A percentile compares a stretch with the other conserved stretches of the same genome.
Conservation (phyloP, 2,113 vertebrate species). For the Glaucidium brasilianum region DNA sequence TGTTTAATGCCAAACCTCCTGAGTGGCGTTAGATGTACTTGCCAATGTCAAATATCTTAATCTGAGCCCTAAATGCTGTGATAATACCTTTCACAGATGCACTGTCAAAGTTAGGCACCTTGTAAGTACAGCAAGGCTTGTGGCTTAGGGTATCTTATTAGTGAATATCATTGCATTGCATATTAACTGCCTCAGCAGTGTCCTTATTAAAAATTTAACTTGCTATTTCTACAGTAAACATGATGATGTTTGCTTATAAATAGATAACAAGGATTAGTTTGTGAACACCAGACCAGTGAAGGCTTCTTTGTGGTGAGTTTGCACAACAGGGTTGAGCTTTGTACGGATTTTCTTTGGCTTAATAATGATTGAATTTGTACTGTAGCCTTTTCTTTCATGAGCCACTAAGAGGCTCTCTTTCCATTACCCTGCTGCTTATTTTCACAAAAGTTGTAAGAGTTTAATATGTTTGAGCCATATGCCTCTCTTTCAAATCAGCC, state of each 20-base stretch:
- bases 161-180: not conserved
- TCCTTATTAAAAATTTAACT: slow-evolving; percentile 32
- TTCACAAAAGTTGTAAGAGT: slow-evolving; percentile 26
- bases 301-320: slow-evolving; percentile 1
- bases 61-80: not conserved
- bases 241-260: not conserved
- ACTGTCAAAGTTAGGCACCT: not conserved
- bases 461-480: slow-evolving; percentile 60
- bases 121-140: not conserved
- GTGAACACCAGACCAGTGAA: not conserved
- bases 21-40: not conserved
- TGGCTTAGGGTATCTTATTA: not conserved
- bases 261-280: not conserved
- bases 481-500: slow-evolving; percentile 16
- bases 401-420: slow-evolving; percentile 69
- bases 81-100: not conserved
- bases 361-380: slow-evolving; percentile 7
- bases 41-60: slow-evolving; percentile 13
- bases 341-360: slow-evolving; percentile 25
- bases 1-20: slow-evolving; percentile 1
- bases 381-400: slow-evolving; percentile 33
- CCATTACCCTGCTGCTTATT: slow-evolving; percentile 55
- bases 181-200: not conserved
- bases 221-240: slow-evolving; percentile 21
- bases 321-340: not conserved